phyloP scores from a whole-genome alignment of 2,113 vertebrate genomes.

The Grammomys surdaster region DNA sequence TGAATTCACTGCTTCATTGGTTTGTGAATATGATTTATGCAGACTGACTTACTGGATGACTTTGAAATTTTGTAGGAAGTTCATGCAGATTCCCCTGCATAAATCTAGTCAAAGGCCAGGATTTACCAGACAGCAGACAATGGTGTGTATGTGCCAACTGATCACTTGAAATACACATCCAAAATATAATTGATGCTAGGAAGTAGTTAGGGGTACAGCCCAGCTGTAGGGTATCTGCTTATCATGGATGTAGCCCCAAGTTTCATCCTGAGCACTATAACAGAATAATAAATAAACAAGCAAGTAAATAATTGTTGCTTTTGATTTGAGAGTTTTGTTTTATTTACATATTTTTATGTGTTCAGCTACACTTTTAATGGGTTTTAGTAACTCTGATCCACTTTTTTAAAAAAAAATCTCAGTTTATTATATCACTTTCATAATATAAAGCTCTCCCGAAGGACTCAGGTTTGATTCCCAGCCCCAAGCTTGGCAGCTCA shows the following conservation, averaged over 20 bases:
- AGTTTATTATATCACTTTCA: background rate
- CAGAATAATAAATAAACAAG: background rate
- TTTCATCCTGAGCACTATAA: background rate
- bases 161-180: background rate
- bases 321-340: background rate
- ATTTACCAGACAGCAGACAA: background rate
- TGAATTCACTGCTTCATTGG: constrained; percentile 23
- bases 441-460: background rate
- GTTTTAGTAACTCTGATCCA: background rate
- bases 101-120: background rate
- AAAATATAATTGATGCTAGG: background rate
- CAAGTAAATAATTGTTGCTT: background rate
- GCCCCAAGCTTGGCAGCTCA: background rate
- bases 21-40: constrained; percentile 24
- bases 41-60: constrained; percentile 43
- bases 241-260: background rate
- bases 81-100: background rate
- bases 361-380: background rate
- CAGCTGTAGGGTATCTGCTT: background rate
- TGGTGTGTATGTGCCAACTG: rapidly evolving
- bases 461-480: background rate
- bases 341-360: background rate
- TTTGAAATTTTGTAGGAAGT: constrained; percentile 24
- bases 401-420: background rate
- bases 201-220: background rate